phyloP scores from a whole-genome alignment of 2,113 vertebrate species.

The Prunella fulvescens region DNA sequence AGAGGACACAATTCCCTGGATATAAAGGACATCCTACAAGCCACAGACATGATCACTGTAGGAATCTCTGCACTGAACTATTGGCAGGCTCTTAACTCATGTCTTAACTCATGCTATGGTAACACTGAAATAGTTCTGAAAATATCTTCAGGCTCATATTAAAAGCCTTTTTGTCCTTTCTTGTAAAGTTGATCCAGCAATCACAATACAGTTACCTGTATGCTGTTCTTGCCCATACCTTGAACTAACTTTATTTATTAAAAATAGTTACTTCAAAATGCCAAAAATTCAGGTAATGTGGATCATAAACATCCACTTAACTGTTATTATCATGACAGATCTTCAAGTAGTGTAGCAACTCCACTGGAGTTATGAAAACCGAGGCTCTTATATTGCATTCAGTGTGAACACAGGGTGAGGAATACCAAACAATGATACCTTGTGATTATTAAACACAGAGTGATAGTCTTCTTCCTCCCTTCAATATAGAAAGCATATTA shows the following conservation, averaged over 20 bases:
- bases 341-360: conserved; percentile 34
- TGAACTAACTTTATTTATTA: not conserved
- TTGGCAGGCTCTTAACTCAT: not conserved
- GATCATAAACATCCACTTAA: not conserved
- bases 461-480: not conserved
- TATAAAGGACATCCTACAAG: not conserved
- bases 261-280: not conserved
- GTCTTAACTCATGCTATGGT: not conserved
- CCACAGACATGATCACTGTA: not conserved
- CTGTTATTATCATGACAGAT: not conserved
- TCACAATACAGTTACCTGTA: not conserved
- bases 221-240: not conserved
- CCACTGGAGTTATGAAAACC: conserved; percentile 48
- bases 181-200: not conserved
- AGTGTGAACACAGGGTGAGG: not conserved
- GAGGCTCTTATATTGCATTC: not conserved
- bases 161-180: not conserved
- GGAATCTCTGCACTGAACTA: not conserved
- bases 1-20: not conserved
- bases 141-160: not conserved
- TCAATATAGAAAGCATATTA: not conserved
- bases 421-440: not conserved
- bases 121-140: not conserved
- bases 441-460: not conserved
- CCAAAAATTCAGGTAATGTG: not conserved